A percentile compares a stretch with the other conserved stretches of the same genome.
phyloP scores from a whole-genome alignment of 35 echinoderm and acorn worm genomes.

The Strongylocentrotus purpuratus region DNA sequence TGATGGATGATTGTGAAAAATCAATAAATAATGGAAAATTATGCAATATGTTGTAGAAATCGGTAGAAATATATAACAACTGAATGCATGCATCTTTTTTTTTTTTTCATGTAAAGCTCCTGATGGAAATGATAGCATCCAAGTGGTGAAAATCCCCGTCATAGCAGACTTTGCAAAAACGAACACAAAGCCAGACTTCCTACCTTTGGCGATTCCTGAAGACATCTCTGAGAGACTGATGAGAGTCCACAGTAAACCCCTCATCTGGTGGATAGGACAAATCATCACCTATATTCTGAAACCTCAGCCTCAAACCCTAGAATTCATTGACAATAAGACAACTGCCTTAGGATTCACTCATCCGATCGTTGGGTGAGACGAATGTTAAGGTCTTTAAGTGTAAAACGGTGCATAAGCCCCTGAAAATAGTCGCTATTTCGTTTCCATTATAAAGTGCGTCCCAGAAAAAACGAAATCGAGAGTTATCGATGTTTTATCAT shows the following conservation, averaged over 20 bases:
- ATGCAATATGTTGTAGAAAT: no score
- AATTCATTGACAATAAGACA: constrained; percentile 49
- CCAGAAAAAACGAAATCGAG: no score
- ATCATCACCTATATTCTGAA: constrained; percentile 61
- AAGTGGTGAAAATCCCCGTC: constrained; percentile 84
- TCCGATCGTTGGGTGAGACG: constrained; percentile 75
- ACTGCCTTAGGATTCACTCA: constrained; percentile 54
- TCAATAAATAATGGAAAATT: no score
- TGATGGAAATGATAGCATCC: constrained; percentile 47
- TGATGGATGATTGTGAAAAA: no score
- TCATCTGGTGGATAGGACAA: constrained; percentile 82
- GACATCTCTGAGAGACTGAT: constrained; percentile 57
- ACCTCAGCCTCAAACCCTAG: constrained; percentile 51
- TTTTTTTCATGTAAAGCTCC: not conserved
- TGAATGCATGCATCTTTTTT: no score
- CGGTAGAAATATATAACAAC: no score
- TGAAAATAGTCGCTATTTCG: no score
- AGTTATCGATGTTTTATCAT: no score
- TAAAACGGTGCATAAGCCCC: no score
- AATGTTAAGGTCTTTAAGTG: not conserved
- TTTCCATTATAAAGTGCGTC: no score
- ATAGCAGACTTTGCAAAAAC: constrained; percentile 63
- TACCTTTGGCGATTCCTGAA: constrained; percentile 74
- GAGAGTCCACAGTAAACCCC: constrained; percentile 63
- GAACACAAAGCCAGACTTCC: constrained; percentile 58